phyloP scores from a whole-genome alignment of 2,888 invertebrate genomes.

The Nebria brevicollis region DNA sequence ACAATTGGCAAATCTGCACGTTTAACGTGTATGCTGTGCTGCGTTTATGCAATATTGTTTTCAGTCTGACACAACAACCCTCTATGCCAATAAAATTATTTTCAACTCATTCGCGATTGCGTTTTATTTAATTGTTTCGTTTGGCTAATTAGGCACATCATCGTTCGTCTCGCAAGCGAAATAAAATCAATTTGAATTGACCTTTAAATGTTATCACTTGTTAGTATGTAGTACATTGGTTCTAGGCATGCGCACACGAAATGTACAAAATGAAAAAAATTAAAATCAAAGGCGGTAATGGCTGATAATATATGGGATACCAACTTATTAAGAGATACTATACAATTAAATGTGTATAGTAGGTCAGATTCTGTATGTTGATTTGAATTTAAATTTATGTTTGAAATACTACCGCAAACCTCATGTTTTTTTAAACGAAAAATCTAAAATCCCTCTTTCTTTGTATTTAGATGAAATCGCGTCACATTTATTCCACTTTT shows the following conservation, averaged over 20 bases:
- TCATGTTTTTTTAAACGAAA: background rate
- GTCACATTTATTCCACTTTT: slow-evolving; percentile 33
- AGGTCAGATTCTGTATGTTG: background rate
- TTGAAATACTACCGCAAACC: background rate
- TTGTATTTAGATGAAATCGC: slow-evolving; percentile 33
- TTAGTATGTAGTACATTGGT: too few species aligned
- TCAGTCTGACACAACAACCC: background rate
- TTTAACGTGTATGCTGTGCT: background rate
- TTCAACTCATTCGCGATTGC: slow-evolving; percentile 7
- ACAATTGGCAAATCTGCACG: background rate
- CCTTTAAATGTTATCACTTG: background rate
- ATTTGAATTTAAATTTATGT: background rate
- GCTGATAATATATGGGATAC: too few species aligned
- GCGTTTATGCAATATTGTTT: background rate
- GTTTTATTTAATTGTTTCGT: slow-evolving; percentile 40
- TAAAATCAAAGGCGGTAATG: too few species aligned
- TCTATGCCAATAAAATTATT: slow-evolving; percentile 22
- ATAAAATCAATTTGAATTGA: background rate
- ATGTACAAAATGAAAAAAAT: too few species aligned
- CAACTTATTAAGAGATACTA: too few species aligned
- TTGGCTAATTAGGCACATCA: background rate
- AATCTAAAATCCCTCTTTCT: background rate
- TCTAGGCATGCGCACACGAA: too few species aligned
- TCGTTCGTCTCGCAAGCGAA: background rate
- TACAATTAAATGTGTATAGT: background rate